These are phyloP conservation scores for Malacoraja senta DNA, from an alignment of 2,797 vertebrate genomes.

Conservation along the genomic window DNA sequence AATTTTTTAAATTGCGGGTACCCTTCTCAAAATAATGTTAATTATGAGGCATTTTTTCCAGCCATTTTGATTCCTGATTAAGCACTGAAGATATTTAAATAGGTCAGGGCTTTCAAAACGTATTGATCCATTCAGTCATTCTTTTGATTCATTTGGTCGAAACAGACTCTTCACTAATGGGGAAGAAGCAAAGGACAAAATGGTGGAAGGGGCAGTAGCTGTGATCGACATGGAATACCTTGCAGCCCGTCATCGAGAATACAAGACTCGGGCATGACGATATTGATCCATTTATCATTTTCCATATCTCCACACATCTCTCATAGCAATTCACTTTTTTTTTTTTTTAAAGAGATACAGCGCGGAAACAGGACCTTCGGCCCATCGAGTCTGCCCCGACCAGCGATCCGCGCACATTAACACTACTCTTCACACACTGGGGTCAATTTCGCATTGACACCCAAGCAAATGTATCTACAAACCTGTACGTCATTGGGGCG, in stretches of 20 bases:
- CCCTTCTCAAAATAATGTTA: not conserved
- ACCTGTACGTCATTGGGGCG: too few relatives aligned
- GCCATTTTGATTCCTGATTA: not conserved
- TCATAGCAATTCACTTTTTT: not conserved
- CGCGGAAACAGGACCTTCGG: too few relatives aligned
- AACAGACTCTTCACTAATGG: not conserved
- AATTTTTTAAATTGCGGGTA: not conserved
- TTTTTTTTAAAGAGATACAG: too few relatives aligned
- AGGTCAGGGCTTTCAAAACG: not conserved
- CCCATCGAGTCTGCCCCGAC: too few relatives aligned
- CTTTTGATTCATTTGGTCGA: not conserved
- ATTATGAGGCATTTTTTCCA: not conserved
- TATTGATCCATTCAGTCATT: not conserved
- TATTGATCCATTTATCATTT: not conserved
- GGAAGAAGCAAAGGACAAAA: not conserved
- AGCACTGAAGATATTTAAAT: conserved; percentile 3
- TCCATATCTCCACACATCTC: not conserved
- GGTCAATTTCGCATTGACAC: too few relatives aligned
- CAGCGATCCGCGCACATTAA: too few relatives aligned
- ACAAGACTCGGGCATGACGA: not conserved
- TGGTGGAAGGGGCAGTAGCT: not conserved
- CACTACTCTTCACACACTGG: too few relatives aligned
- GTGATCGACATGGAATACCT: not conserved
- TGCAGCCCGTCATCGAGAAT: not conserved
- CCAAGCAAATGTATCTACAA: too few relatives aligned